phyloP scores from a whole-genome alignment of 1,140 invertebrate genomes.

The Polypedilum vanderplanki region DNA sequence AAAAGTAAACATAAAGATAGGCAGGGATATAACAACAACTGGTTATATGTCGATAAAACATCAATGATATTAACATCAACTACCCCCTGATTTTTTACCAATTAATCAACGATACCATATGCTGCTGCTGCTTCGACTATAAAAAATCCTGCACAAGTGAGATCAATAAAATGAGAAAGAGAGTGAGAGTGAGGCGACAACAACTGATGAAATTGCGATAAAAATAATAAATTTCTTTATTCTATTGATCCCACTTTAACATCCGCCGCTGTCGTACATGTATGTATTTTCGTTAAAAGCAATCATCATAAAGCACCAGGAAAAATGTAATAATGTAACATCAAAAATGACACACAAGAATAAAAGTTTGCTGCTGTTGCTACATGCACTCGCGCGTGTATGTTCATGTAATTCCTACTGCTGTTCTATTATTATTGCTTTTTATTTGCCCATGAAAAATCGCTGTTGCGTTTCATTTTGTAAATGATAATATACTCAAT shows the following conservation, averaged over 20 bases:
- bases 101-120: conserved; percentile 24
- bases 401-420: no score
- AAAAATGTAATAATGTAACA: conserved; percentile 18
- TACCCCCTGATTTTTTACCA: background rate
- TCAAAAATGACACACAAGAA: background rate
- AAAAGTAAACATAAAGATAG: background rate
- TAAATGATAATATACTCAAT: no score
- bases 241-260: background rate
- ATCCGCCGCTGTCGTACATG: background rate
- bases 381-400: no score
- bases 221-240: conserved; percentile 15
- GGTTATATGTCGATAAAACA: background rate
- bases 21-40: background rate
- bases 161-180: background rate
- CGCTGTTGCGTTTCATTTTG: no score
- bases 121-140: background rate
- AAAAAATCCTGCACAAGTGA: background rate
- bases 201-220: background rate
- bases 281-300: background rate
- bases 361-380: no score
- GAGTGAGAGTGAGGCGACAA: no score
- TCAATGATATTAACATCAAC: background rate
- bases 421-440: no score
- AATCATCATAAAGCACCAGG: conserved; percentile 24
- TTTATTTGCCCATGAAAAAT: no score